Percentiles rank a stretch among this genome's conserved stretches.
phyloP scores from a whole-genome alignment of 2,113 vertebrate genomes.

The Diadophis punctatus region DNA sequence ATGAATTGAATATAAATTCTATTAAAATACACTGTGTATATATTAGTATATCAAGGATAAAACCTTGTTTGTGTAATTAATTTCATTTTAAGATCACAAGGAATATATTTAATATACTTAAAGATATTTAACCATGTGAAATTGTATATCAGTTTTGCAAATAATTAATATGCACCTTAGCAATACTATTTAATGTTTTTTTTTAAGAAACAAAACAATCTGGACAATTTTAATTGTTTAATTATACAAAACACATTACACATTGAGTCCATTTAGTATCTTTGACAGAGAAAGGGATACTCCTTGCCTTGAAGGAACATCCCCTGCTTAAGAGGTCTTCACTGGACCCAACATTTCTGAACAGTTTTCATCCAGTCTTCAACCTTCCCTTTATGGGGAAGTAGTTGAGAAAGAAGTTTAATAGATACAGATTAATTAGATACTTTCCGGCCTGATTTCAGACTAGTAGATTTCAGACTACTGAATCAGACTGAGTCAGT shows the following conservation, averaged over 20 bases:
- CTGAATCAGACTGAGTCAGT: too few relatives aligned
- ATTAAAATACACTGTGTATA: not conserved
- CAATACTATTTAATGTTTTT: not conserved
- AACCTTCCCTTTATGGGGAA: too few relatives aligned
- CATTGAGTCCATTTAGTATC: not conserved
- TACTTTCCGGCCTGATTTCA: too few relatives aligned
- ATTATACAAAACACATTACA: not conserved
- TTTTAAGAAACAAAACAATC: not conserved
- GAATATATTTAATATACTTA: not conserved
- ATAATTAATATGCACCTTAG: not conserved
- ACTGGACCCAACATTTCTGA: not conserved
- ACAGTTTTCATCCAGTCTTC: not conserved
- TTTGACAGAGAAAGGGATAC: not conserved
- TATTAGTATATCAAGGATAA: not conserved
- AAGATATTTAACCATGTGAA: not conserved
- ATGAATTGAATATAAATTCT: not conserved
- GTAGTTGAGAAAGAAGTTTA: too few relatives aligned
- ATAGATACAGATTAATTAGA: too few relatives aligned
- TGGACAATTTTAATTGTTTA: not conserved
- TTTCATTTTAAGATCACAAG: not conserved
- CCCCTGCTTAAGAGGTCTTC: not conserved
- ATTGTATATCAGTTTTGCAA: not conserved
- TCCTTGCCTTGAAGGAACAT: not conserved
- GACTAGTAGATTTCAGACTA: too few relatives aligned
- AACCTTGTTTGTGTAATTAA: not conserved